Percentiles rank a stretch among this genome's conserved stretches.
phyloP scores from a whole-genome alignment of 1,140 invertebrate genomes.

The Brachionus koreanus region DNA sequence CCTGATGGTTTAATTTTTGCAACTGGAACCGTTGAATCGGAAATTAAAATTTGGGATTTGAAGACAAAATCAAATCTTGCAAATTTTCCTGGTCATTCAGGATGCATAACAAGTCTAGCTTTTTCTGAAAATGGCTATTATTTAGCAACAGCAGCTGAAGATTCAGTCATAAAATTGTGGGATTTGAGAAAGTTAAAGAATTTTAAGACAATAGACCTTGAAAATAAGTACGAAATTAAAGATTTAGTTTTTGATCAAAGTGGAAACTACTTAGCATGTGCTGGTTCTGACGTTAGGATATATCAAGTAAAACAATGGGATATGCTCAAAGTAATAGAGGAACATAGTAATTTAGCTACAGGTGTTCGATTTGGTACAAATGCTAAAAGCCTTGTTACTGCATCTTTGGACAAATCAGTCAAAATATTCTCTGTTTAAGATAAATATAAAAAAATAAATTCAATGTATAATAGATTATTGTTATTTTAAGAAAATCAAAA shows the following conservation, averaged over 20 bases:
- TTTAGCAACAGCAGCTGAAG: conserved; percentile 92
- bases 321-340: conserved; percentile 85
- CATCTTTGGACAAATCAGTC: conserved; percentile 93
- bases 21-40: conserved; percentile 88
- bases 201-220: conserved; percentile 90
- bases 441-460: not conserved
- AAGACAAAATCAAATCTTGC: conserved; percentile 96
- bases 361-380: conserved; percentile 91
- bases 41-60: conserved; percentile 98
- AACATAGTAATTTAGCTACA: conserved; percentile 89
- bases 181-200: conserved; percentile 98
- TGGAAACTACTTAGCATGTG: conserved; percentile 91
- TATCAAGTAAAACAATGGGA: conserved; percentile 97
- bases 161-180: conserved; percentile 95
- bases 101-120: conserved; percentile 85
- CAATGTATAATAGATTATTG: not conserved
- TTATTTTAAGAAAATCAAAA: not conserved
- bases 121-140: conserved; percentile 99
- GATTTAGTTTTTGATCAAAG: conserved; percentile 95
- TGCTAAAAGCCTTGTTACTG: conserved; percentile 85
- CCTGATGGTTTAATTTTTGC: conserved; percentile 98
- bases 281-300: conserved; percentile 87
- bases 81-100: conserved; percentile 91
- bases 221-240: conserved; percentile 63
- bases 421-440: conserved; percentile 70